phyloP scores from a whole-genome alignment of 2,797 vertebrate species.

The Cryptoprocta ferox region DNA sequence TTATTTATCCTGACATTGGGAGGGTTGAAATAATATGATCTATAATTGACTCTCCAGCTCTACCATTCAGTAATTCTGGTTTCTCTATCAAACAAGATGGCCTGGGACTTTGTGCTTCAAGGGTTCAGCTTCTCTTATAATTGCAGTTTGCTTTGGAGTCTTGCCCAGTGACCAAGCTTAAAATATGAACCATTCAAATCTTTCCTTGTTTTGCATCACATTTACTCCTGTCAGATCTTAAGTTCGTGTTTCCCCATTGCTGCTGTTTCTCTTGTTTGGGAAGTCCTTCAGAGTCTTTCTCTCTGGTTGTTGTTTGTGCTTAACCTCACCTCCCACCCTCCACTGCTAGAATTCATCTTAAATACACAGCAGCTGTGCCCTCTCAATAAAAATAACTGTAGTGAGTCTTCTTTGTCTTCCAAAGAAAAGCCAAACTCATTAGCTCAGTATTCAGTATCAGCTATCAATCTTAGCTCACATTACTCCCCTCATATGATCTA shows the following conservation, averaged over 20 bases:
- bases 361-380: not conserved
- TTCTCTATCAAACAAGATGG: not conserved
- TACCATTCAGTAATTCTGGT: not conserved
- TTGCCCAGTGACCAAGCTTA: not conserved
- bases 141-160: not conserved
- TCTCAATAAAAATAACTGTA: not conserved
- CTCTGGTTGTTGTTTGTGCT: not conserved
- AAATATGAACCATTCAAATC: not conserved
- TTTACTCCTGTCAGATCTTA: not conserved
- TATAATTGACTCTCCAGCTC: not conserved
- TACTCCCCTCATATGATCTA: not conserved
- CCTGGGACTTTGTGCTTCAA: not conserved
- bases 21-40: not conserved
- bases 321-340: not conserved
- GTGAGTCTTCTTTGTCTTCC: conserved; percentile 9
- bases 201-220: not conserved
- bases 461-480: not conserved
- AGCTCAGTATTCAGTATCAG: not conserved
- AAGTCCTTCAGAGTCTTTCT: not conserved
- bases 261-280: not conserved
- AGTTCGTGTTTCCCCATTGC: not conserved
- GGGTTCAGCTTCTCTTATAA: not conserved
- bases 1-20: not conserved
- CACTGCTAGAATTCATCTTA: not conserved
- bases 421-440: conserved; percentile 1